Conservation (phyloP, 2,888 invertebrate genomes). For the Mimas tiliae region DNA sequence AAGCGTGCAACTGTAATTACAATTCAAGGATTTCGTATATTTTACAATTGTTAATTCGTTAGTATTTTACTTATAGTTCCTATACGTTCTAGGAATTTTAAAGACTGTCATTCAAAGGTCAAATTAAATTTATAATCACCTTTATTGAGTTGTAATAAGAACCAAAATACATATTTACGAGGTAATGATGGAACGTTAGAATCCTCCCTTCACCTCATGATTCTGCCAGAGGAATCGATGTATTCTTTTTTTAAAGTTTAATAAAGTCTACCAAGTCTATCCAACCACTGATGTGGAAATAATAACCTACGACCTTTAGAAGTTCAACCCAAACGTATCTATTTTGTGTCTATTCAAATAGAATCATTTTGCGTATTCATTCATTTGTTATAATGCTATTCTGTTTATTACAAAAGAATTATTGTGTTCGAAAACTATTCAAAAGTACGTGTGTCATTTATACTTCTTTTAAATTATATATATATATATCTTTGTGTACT, state of each 20-base stretch:
- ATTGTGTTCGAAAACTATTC: no score
- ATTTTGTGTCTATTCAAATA: no score
- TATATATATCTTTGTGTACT: no score
- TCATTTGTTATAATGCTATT: no score
- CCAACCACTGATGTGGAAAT: constrained; percentile 6
- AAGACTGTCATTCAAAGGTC: background rate
- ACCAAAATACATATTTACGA: background rate
- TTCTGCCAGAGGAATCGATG: background rate
- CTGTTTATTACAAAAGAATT: no score
- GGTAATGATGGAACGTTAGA: background rate
- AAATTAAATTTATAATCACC: background rate
- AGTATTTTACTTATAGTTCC: background rate
- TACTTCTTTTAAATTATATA: no score
- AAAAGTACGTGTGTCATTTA: no score
- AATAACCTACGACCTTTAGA: constrained; percentile 8
- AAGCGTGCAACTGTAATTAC: background rate
- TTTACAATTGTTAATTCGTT: background rate
- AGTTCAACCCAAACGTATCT: background rate
- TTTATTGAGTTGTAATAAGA: background rate
- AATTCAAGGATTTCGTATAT: constrained; percentile 1
- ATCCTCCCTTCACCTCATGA: constrained; percentile 1
- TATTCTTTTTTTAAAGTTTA: background rate
- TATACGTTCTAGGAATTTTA: constrained; percentile 6
- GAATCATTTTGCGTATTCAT: no score
- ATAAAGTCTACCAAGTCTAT: no score